phyloP scores from a whole-genome alignment of 2,888 invertebrate species.

The Allygus modestus region DNA sequence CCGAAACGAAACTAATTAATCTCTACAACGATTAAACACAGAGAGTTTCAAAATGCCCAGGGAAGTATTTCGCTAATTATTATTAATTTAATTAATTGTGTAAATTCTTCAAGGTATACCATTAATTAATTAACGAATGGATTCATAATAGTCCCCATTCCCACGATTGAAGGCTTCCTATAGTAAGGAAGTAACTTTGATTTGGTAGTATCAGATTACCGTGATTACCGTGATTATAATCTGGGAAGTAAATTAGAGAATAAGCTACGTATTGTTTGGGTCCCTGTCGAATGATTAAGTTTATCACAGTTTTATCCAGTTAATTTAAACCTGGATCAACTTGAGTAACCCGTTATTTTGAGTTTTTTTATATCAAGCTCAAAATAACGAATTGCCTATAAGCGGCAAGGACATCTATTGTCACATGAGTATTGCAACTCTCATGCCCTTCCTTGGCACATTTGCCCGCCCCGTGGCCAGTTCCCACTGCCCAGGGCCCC shows the following conservation, averaged over 20 bases:
- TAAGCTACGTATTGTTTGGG: too few relatives aligned
- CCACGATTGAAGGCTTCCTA: background rate
- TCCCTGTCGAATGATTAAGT: too few relatives aligned
- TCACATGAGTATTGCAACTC: background rate
- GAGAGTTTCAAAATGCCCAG: too few relatives aligned
- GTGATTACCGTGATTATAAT: background rate
- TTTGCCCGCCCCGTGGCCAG: background rate
- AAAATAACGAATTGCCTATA: too few relatives aligned
- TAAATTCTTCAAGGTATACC: background rate
- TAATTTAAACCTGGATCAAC: too few relatives aligned
- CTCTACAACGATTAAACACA: too few relatives aligned
- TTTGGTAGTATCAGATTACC: background rate
- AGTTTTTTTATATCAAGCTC: too few relatives aligned
- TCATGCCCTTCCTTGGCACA: background rate
- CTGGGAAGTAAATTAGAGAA: background rate
- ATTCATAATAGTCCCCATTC: conserved; percentile 7
- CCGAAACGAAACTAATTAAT: too few relatives aligned
- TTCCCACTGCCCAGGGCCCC: background rate
- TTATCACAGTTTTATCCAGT: too few relatives aligned
- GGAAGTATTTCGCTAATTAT: background rate
- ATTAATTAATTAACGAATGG: conserved; percentile 12
- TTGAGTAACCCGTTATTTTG: too few relatives aligned
- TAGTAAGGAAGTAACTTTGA: background rate
- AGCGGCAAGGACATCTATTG: background rate
- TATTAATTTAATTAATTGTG: conserved; percentile 3